phyloP scores from a whole-genome alignment of 1,140 invertebrate genomes.

The Pseudachorutes palmiensis region DNA sequence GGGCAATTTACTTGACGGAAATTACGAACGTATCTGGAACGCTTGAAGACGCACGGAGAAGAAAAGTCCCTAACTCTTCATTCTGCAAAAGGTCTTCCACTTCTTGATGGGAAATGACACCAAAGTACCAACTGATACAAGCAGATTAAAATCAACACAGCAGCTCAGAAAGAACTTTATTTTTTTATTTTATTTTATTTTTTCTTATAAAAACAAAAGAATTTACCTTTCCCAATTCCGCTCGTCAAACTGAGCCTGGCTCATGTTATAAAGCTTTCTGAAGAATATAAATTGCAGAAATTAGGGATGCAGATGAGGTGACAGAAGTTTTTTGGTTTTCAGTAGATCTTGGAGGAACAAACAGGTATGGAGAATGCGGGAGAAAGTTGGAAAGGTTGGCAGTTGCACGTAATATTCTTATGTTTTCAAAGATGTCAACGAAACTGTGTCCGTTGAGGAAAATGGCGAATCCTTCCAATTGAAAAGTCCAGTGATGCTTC shows the following conservation, averaged over 20 bases:
- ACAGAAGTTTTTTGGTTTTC: too few species aligned
- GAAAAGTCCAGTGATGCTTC: too few species aligned
- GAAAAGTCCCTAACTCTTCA: constrained; percentile 26
- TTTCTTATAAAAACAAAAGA: too few species aligned
- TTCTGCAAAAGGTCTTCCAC: constrained; percentile 11
- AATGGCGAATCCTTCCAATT: too few species aligned
- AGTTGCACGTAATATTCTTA: too few species aligned
- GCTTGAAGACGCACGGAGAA: constrained; percentile 26
- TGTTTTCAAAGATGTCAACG: too few species aligned
- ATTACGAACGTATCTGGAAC: constrained; percentile 27
- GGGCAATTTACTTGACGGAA: constrained; percentile 28
- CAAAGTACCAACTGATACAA: constrained; percentile 21
- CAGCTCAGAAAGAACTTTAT: too few species aligned
- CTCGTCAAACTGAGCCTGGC: constrained; percentile 12
- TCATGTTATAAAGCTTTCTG: neutral
- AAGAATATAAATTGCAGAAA: neutral
- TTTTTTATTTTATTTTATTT: neutral
- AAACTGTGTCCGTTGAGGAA: too few species aligned
- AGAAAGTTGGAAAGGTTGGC: too few species aligned
- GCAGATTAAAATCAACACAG: neutral
- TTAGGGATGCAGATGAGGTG: too few species aligned
- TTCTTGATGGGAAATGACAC: constrained; percentile 19
- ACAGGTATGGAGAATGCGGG: too few species aligned
- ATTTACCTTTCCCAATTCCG: constrained; percentile 18
- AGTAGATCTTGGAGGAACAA: too few species aligned